Base-by-base conservation (phyloP, 1,140 invertebrate species). In the Neodiprion virginianus region DNA sequence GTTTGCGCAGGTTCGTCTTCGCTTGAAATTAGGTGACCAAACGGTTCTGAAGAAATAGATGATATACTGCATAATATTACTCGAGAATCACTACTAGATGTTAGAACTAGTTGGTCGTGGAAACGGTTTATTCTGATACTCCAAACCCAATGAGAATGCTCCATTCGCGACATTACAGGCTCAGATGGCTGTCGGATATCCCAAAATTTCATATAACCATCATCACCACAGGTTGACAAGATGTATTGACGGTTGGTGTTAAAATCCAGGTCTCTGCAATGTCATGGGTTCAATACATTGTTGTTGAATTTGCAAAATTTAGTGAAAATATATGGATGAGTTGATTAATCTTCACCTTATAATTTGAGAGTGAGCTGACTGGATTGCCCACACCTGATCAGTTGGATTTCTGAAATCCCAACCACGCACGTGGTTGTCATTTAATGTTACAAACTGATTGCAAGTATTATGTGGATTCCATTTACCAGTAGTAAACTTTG, bases 101-200 rank as follows among this genome's bases (percentile, higher is more conserved):
- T 96, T 71, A 99, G 87, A n/a, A 99, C 88, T 17, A 99, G 88
- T 88, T 99, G 97, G 87, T 99, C 98, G 87, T 99, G 98, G 85
- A 97, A 98, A 77, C 94, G 94, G 89, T 99, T 99, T 82, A 97
- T 99, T 67, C 95, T 91, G 1, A 98, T 95, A 72, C 92, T 94
- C 97, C 97, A 99, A 14, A 98, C 93, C 98, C 98, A 99, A 87
- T 99, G 98, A 0, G 97, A 97, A 89, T 99, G 98, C 89, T 98
- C 96, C 79, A 92, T 93, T 73, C 97, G 89, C 1, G 92, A 92
- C 81, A 96, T 92, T 7, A 98, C 89, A 1, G 97, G 94, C 80
- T 94, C 91, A 47, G 89, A 91, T 1, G 93, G 89, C 83, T 96
- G 95, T 73, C 98, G 90, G 79, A 96, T 94, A 85, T 99, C 98